phyloP scores from a whole-genome alignment of 2,113 vertebrate species.

The Agelaius phoeniceus region DNA sequence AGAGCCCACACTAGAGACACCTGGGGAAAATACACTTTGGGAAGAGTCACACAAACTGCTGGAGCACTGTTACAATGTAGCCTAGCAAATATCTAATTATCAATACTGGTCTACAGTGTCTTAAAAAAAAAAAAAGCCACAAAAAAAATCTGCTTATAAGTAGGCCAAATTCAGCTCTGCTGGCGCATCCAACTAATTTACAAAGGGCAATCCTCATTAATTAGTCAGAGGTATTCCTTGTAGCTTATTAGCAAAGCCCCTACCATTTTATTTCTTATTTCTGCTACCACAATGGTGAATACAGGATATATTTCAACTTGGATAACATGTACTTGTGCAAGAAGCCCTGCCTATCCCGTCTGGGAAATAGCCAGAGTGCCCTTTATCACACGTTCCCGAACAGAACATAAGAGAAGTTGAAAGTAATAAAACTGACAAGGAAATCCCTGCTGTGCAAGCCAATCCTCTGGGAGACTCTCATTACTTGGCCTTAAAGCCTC shows the following conservation, averaged over 20 bases:
- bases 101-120: neutral
- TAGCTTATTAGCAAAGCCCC: neutral
- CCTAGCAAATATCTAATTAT: neutral
- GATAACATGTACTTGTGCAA: neutral
- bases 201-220: neutral
- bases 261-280: neutral
- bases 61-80: neutral
- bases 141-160: neutral
- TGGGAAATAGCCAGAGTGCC: neutral
- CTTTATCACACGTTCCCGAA: neutral
- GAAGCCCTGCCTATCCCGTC: neutral
- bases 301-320: neutral
- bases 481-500: neutral
- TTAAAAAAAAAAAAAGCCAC: neutral
- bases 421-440: neutral
- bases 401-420: neutral
- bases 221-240: neutral
- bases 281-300: neutral
- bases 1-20: rapidly evolving
- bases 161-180: neutral
- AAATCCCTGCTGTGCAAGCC: neutral
- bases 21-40: neutral
- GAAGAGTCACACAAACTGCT: neutral
- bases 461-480: neutral
- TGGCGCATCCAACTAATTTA: neutral